Base-by-base conservation (phyloP, 2,888 invertebrate species). In the Alsophila aescularia region DNA sequence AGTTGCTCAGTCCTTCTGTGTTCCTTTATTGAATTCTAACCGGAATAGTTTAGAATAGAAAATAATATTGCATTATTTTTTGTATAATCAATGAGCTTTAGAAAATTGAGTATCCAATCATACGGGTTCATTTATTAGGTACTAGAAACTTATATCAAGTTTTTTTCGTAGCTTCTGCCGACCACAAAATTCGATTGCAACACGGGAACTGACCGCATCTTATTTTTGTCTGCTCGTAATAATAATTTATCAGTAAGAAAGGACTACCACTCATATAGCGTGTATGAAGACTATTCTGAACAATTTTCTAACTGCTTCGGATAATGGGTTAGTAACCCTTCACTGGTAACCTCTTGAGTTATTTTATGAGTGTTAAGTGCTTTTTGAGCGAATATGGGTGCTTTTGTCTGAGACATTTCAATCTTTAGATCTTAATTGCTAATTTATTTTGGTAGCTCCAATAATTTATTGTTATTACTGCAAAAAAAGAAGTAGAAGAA, bases 271-370 rank as follows among this genome's bases (percentile, higher is more conserved):
- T 75, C 74, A 72, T 54, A 54, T 85, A 59, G 87, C 87, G 85
- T 86, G 87, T 71, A 70, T 70, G 66, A 65, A 58, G 74, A 66
- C 79, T 72, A 72, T 85, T 80, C 70, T 67, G 68, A 72, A 72
- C 79, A 75, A 70, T 74, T 72, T 72, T 71, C 72, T 73, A 74
- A 75, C 73, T 58, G 61, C 66, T 60, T 71, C 65, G 74, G 72
- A 74, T 84, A 85, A 77, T 85, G 83, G 83, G 55, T 49, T 54
- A 44, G 43, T 54, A 49, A 48, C 53, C 53, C 53, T 48, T 53
- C 41, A 48, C 36, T 15, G 34, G 34, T 43, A 77, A 84, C 81
- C 70, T 56, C 64, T 54, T 80, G 77, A 83, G 73, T 75, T 83
- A 83, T 83, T 78, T 72, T 75, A 77, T 75, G 78, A n/a, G 43